Evolutionary conservation across 2,888 invertebrate genomes (phyloP).

Genomic region (Thysanoteuthis rhombus): DNA sequence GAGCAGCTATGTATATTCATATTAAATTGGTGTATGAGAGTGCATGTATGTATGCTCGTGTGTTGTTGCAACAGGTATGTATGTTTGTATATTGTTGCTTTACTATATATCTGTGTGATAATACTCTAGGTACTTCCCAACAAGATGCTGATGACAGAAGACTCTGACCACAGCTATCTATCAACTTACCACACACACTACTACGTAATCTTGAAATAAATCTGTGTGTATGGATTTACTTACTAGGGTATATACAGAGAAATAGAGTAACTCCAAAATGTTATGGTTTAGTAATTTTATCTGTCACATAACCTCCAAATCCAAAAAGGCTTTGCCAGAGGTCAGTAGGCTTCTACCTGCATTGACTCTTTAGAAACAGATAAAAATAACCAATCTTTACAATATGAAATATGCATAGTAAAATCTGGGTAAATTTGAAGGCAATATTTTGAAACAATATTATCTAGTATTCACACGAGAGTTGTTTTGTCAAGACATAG

Average conservation of each 20-base stretch:
- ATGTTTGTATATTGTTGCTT: background rate
- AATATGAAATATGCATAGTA: background rate
- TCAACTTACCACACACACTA: background rate
- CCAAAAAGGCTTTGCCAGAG: background rate
- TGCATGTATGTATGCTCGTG: background rate
- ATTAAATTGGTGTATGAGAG: background rate
- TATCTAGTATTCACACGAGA: background rate
- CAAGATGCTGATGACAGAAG: background rate
- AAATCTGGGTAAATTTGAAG: background rate
- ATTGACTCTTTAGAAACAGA: background rate
- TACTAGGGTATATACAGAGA: background rate
- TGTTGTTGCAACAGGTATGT: background rate
- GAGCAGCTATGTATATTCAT: background rate
- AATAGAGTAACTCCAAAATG: background rate
- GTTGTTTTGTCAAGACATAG: too few relatives aligned
- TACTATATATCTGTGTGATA: background rate
- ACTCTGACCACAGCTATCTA: background rate
- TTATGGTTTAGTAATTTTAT: background rate
- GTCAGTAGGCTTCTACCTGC: background rate
- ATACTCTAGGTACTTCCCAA: background rate
- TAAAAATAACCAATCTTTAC: background rate
- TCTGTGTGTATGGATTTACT: too few relatives aligned
- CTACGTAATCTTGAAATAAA: background rate
- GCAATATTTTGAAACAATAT: background rate
- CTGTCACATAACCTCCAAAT: background rate